Evolutionary conservation across 1,140 invertebrate genomes (phyloP).

Genomic region (Platorchestia sp.): DNA sequence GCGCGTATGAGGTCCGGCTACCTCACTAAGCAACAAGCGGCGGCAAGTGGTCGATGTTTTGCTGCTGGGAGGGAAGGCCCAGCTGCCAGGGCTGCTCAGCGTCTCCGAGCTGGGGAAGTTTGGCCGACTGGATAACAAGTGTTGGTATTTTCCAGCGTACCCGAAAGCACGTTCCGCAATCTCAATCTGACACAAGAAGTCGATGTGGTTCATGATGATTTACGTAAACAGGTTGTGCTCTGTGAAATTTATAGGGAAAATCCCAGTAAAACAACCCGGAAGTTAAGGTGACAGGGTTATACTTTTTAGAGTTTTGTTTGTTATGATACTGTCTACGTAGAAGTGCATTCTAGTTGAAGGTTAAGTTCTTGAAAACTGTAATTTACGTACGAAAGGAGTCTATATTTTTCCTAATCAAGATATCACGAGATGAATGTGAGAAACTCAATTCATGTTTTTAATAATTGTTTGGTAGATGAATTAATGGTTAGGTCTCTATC

Average conservation of each 20-base stretch:
- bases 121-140: conserved; percentile 8
- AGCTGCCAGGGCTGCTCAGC: background rate
- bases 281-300: background rate
- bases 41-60: background rate
- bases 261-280: background rate
- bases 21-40: background rate
- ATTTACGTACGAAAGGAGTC: background rate
- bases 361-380: background rate
- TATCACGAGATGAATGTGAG: background rate
- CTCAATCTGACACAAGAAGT: background rate
- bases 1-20: background rate
- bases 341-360: background rate
- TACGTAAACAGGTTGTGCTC: background rate
- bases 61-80: conserved; percentile 16
- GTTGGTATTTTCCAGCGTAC: conserved; percentile 38
- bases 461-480: background rate
- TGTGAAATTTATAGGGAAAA: background rate
- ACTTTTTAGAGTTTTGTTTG: background rate
- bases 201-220: background rate
- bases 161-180: background rate
- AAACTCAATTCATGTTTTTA: background rate
- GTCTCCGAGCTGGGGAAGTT: conserved; percentile 36
- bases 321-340: background rate
- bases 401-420: background rate
- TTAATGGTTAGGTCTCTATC: background rate